A percentile compares a stretch with the other conserved stretches of the same genome.
phyloP scores from a whole-genome alignment of 2,888 invertebrate genomes.

The Prionchulus punctatus region DNA sequence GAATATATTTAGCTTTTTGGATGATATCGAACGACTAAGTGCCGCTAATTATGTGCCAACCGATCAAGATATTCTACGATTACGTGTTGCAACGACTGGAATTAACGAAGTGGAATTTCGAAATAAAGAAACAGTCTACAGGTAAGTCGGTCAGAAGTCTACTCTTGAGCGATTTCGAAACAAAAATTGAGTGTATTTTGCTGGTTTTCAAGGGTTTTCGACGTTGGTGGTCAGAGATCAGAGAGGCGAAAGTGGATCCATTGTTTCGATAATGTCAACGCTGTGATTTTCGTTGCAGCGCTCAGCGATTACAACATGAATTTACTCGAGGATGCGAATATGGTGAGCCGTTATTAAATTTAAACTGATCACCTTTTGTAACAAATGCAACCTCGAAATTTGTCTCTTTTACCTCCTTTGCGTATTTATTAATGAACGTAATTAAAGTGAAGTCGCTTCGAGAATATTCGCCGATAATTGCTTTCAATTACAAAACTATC shows the following conservation, averaged over 20 bases:
- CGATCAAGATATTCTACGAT: slow-evolving; percentile 94
- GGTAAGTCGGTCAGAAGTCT: slow-evolving; percentile 48
- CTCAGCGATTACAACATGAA: slow-evolving; percentile 21
- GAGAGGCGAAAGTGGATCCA: slow-evolving; percentile 99
- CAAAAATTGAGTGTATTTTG: too few species aligned
- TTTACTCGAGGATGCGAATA: slow-evolving; percentile 1
- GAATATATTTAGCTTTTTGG: slow-evolving; percentile 69
- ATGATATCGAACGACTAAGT: slow-evolving; percentile 93
- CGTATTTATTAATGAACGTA: too few species aligned
- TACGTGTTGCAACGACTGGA: slow-evolving; percentile 96
- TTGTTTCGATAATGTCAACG: slow-evolving; percentile 99
- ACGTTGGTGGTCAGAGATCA: slow-evolving; percentile 98
- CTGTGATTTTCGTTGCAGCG: slow-evolving; percentile 37
- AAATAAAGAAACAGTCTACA: slow-evolving; percentile 97
- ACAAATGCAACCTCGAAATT: too few species aligned
- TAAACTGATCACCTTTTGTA: too few species aligned
- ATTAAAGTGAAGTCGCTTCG: too few species aligned
- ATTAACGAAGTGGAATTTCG: slow-evolving; percentile 99
- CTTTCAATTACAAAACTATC: too few species aligned
- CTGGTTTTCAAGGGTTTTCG: slow-evolving; percentile 87
- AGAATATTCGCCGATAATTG: too few species aligned
- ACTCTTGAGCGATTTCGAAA: too few species aligned
- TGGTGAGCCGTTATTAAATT: too few species aligned
- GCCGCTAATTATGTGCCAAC: slow-evolving; percentile 87
- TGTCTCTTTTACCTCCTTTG: too few species aligned